Conservation (phyloP, 2,113 vertebrate genomes). For the Cheilinus undulatus region DNA sequence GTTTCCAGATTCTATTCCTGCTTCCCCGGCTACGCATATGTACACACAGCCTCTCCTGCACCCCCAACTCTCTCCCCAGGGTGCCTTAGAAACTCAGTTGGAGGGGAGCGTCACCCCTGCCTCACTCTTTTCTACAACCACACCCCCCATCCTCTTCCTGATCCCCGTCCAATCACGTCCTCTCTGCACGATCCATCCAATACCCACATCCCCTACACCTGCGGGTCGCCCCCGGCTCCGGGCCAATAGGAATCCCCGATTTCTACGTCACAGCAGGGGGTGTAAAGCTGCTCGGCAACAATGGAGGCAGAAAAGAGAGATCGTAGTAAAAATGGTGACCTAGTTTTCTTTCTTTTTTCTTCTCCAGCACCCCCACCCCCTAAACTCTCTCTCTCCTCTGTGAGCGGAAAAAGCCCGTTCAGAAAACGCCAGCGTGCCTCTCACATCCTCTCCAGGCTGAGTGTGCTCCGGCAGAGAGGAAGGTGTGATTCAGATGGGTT, state of each 20-base stretch:
- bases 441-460: slow-evolving; percentile 38
- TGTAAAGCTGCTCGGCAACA: slow-evolving; percentile 80
- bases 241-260: slow-evolving; percentile 59
- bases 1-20: slow-evolving; percentile 29
- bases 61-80: slow-evolving; percentile 55
- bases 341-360: slow-evolving; percentile 51
- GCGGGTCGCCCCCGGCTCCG: slow-evolving; percentile 33
- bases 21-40: slow-evolving; percentile 19
- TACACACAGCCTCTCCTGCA: slow-evolving; percentile 18
- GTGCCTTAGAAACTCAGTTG: slow-evolving; percentile 68
- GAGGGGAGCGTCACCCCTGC: slow-evolving; percentile 70
- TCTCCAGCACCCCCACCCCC: slow-evolving; percentile 35
- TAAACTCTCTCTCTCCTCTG: slow-evolving; percentile 39
- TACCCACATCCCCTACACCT: slow-evolving; percentile 50
- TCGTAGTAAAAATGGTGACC: slow-evolving; percentile 79
- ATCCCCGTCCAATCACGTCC: slow-evolving; percentile 59
- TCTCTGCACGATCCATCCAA: slow-evolving; percentile 45
- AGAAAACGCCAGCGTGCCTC: slow-evolving; percentile 41
- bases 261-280: slow-evolving; percentile 66
- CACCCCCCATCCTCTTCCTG: slow-evolving; percentile 59
- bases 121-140: slow-evolving; percentile 34
- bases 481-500: slow-evolving; percentile 20
- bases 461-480: slow-evolving; percentile 27
- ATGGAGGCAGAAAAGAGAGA: slow-evolving; percentile 52
- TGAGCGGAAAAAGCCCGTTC: slow-evolving; percentile 48